Conservation (phyloP, 2,888 invertebrate species). For the Aquatica leii region DNA sequence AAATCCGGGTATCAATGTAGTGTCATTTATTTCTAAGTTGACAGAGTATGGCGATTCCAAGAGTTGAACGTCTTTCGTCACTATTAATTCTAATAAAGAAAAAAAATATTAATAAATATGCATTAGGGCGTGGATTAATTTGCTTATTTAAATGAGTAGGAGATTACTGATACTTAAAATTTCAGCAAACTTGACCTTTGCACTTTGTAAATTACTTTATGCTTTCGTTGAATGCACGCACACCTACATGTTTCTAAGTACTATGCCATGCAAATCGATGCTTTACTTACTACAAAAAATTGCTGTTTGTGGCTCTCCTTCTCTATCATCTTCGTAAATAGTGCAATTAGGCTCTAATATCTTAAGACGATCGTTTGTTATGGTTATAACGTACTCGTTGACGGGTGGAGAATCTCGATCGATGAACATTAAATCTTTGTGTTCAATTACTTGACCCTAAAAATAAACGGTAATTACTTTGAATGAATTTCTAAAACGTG, state of each 20-base stretch:
- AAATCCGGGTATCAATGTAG: slow-evolving; percentile 58
- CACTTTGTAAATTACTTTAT: too few relatives aligned
- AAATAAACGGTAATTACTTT: too few relatives aligned
- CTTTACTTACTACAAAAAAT: slow-evolving; percentile 54
- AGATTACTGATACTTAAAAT: background rate
- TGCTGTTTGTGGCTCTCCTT: slow-evolving; percentile 49
- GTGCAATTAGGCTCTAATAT: slow-evolving; percentile 57
- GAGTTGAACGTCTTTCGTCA: slow-evolving; percentile 47
- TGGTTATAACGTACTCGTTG: slow-evolving; percentile 57
- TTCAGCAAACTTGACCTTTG: background rate
- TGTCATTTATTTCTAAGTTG: slow-evolving; percentile 64
- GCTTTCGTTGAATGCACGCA: too few relatives aligned
- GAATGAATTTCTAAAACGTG: too few relatives aligned
- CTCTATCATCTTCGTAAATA: slow-evolving; percentile 52
- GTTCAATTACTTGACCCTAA: slow-evolving; percentile 57
- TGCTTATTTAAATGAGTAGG: too few relatives aligned
- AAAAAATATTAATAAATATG: background rate
- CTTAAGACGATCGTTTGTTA: slow-evolving; percentile 56
- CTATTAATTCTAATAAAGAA: slow-evolving; percentile 50
- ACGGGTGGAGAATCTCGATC: slow-evolving; percentile 59
- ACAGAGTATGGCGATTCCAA: slow-evolving; percentile 63
- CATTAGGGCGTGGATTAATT: background rate
- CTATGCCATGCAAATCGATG: too few relatives aligned
- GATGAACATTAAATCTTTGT: slow-evolving; percentile 56
- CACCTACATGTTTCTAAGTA: too few relatives aligned